Conservation (phyloP, 37 sponge, comb jelly and placozoan genomes). For the Diacarnus erythraeanus region DNA sequence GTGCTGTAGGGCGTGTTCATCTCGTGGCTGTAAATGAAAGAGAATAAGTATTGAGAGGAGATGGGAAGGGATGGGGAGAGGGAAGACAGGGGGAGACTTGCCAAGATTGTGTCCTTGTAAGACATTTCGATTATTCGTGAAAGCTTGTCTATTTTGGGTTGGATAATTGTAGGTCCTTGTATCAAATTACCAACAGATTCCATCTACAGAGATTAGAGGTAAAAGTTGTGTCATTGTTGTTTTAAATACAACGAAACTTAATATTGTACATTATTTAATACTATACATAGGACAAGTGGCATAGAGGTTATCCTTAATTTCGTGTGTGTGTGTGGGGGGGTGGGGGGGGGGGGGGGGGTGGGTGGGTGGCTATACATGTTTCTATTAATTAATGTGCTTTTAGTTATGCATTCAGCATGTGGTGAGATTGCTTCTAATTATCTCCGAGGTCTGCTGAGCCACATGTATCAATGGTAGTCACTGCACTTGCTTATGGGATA, state of each 20-base stretch:
- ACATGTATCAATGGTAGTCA: too few species aligned
- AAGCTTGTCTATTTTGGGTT: neutral
- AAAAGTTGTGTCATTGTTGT: neutral
- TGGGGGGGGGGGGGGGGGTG: neutral
- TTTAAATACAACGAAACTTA: neutral
- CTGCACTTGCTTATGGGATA: too few species aligned
- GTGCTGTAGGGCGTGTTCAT: constrained; percentile 67
- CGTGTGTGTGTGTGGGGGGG: too few species aligned
- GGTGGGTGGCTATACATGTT: too few species aligned
- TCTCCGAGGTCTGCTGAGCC: too few species aligned
- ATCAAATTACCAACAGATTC: neutral
- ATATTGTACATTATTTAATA: neutral
- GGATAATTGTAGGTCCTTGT: neutral
- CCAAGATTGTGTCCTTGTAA: constrained; percentile 16
- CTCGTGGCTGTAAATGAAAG: constrained; percentile 37
- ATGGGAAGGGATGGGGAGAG: neutral
- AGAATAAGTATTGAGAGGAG: neutral
- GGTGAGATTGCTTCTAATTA: too few species aligned
- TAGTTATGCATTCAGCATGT: too few species aligned
- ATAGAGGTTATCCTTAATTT: too few species aligned
- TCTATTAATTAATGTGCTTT: too few species aligned
- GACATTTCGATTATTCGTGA: neutral
- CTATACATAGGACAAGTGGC: too few species aligned
- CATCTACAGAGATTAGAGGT: neutral
- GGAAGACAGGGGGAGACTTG: neutral